Conservation (phyloP, 2,888 invertebrate genomes). For the Dorcus hopei region DNA sequence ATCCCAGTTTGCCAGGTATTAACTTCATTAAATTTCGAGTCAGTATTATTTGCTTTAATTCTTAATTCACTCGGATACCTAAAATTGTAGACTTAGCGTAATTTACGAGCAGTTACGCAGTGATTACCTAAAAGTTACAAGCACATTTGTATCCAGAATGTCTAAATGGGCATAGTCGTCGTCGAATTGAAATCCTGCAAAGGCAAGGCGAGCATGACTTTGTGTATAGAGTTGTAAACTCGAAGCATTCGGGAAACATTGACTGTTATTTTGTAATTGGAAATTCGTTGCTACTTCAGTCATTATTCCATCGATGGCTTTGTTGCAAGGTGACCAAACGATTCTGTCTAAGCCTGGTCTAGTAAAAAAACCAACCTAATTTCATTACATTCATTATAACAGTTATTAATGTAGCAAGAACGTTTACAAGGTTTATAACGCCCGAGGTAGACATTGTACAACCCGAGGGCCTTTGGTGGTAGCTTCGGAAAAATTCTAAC, state of each 20-base stretch:
- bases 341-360: conserved; percentile 1
- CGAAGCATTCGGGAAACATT: conserved; percentile 22
- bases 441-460: too few relatives aligned
- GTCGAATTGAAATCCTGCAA: conserved; percentile 61
- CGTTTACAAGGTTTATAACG: too few relatives aligned
- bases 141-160: conserved; percentile 48
- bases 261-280: not conserved
- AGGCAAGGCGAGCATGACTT: conserved; percentile 26
- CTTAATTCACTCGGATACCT: conserved; percentile 64
- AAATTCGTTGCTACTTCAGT: conserved; percentile 4
- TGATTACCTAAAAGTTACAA: too few relatives aligned
- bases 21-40: not conserved
- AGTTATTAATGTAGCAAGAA: too few relatives aligned
- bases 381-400: too few relatives aligned
- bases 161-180: conserved; percentile 50
- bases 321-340: conserved; percentile 13
- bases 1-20: conserved; percentile 69
- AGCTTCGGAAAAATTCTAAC: too few relatives aligned
- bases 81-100: too few relatives aligned
- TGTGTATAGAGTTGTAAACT: conserved; percentile 26
- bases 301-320: not conserved
- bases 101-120: too few relatives aligned
- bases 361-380: too few relatives aligned
- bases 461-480: too few relatives aligned
- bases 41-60: conserved; percentile 12